Percentiles rank a stretch among this genome's conserved stretches.
phyloP scores from a whole-genome alignment of 1,140 invertebrate species.

The Argopecten irradians region DNA sequence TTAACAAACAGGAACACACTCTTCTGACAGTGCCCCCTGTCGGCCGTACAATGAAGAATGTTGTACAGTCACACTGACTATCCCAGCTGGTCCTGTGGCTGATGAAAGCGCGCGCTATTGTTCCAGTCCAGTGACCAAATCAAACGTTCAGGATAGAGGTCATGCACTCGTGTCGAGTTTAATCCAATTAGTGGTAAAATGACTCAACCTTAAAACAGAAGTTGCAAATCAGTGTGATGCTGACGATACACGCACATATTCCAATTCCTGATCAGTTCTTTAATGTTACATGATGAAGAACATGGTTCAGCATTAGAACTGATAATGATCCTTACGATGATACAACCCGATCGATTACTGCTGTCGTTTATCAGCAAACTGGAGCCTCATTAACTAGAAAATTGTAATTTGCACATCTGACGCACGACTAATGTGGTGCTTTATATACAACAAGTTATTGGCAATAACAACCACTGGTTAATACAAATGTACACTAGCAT shows the following conservation, averaged over 20 bases:
- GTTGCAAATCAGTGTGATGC: not conserved
- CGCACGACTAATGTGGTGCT: too few relatives aligned
- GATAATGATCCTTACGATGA: too few relatives aligned
- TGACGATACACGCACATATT: not conserved
- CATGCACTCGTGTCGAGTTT: not conserved
- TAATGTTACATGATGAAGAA: too few relatives aligned
- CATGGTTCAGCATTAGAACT: too few relatives aligned
- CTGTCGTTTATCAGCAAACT: too few relatives aligned
- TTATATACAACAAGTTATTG: too few relatives aligned
- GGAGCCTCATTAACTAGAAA: too few relatives aligned
- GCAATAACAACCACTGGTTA: too few relatives aligned
- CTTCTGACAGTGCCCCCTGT: not conserved
- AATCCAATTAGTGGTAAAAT: not conserved
- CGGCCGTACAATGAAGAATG: not conserved
- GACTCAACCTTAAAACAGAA: not conserved
- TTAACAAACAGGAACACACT: not conserved
- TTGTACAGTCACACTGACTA: not conserved
- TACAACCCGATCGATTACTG: too few relatives aligned
- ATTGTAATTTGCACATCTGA: too few relatives aligned
- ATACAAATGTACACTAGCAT: too few relatives aligned
- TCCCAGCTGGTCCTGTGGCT: not conserved
- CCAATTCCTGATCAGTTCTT: too few relatives aligned
- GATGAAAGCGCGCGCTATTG: not conserved
- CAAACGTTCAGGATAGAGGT: not conserved
- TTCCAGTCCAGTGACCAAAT: not conserved